phyloP scores from a whole-genome alignment of 2,113 vertebrate species.

The Scatophagus argus region DNA sequence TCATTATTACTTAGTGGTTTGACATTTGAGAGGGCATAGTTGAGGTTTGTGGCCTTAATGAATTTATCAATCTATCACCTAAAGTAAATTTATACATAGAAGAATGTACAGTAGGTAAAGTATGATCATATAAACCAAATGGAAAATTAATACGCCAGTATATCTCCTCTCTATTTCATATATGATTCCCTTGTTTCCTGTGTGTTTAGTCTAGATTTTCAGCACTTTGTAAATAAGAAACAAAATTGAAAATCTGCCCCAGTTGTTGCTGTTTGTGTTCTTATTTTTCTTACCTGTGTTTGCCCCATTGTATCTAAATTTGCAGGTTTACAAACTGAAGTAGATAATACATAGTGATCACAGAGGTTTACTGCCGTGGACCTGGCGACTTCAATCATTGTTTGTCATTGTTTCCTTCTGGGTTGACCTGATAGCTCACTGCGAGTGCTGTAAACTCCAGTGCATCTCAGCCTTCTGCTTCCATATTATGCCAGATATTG shows the following conservation, averaged over 20 bases:
- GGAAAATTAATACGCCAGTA: neutral
- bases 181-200: neutral
- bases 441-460: neutral
- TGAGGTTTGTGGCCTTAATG: neutral
- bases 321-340: constrained; percentile 13
- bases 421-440: constrained; percentile 14
- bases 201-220: neutral
- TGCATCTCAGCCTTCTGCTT: neutral
- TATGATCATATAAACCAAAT: neutral
- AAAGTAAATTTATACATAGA: neutral
- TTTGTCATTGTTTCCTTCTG: constrained; percentile 13
- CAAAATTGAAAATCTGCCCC: neutral
- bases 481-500: neutral
- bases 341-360: constrained; percentile 2
- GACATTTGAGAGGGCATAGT: constrained; percentile 25
- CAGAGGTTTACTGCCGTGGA: constrained; percentile 11
- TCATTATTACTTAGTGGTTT: constrained; percentile 39
- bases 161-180: neutral
- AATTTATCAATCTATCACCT: constrained; percentile 21
- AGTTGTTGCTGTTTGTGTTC: neutral
- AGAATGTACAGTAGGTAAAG: neutral
- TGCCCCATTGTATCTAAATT: neutral
- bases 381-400: neutral
- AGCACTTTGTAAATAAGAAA: neutral
- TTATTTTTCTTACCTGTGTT: constrained; percentile 6